Conservation (phyloP, 2,797 vertebrate species). For the Gambelia wislizenii region DNA sequence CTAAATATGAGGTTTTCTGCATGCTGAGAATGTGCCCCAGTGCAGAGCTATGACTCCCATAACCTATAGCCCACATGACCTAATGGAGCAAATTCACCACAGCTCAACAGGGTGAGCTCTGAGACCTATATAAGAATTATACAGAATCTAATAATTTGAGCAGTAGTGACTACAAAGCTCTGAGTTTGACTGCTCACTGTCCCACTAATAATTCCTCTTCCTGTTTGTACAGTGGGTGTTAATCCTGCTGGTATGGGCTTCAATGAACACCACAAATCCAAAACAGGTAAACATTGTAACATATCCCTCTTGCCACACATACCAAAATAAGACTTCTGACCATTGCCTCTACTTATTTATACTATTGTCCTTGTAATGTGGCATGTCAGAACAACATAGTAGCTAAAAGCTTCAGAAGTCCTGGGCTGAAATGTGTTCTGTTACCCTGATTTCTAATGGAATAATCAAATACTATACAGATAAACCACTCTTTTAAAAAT, state of each 20-base stretch:
- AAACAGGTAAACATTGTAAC: not conserved
- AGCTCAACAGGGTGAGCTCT: not conserved
- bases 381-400: too few species aligned
- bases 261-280: not conserved
- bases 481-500: not conserved
- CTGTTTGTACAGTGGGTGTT: not conserved
- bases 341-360: not conserved
- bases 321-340: not conserved
- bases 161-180: not conserved
- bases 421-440: not conserved
- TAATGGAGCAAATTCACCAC: not conserved
- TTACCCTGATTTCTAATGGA: not conserved
- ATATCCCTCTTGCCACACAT: not conserved
- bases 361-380: not conserved
- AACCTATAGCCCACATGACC: too few species aligned
- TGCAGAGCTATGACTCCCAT: too few species aligned
- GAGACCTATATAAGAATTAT: not conserved
- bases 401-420: too few species aligned
- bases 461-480: not conserved
- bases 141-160: not conserved
- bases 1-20: too few species aligned
- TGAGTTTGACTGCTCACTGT: not conserved
- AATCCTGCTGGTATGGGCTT: not conserved
- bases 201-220: not conserved
- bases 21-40: too few species aligned